Base-by-base conservation (phyloP, 2,113 vertebrate species). In the Anarrhichthys ocellatus region DNA sequence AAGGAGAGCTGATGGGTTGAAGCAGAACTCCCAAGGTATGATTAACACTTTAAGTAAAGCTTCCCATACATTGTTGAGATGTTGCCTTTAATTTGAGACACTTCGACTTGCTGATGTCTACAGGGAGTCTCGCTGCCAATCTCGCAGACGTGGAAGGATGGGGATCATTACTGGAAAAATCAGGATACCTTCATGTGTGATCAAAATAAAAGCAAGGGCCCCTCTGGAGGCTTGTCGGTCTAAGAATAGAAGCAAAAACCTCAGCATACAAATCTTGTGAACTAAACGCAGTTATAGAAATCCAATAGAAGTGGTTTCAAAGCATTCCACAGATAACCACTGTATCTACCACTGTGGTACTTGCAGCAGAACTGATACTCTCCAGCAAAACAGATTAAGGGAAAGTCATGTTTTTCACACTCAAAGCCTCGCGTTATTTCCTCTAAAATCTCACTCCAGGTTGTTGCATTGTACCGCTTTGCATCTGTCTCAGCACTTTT, bases 131-230 rank as follows among this genome's bases (percentile, higher is more conserved):
- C 36, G 75, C 83, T 89, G 88, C 36, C 85, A 85, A 17, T 71
- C 86, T 74, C 11, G n/a, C 82, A 84, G 73, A 83, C 80, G 80
- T 77, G 24, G 75, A 2, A 88, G 65, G 73, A 85, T 46, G 44
- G 44, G 78, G 84, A 89, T 95, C 87, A 91, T 91, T 90, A 91
- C 84, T 65, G 84, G 75, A 48, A 78, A 88, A 93, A 81, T 82
- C 80, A 48, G 78, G 78, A 87, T 89, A 76, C 69, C 75, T 86
- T 89, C 67, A 83, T 79, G 71, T 90, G 83, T 93, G 90, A 92
- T 91, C 80, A 86, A 82, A 86, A 88, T 85, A 83, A 89, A 84
- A 88, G 80, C 50, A 32, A 70, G 40, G 46, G 65, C 54, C 76
- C 78, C 81, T 87, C 72, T 80, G 73, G 82, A 81, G 84, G 68